phyloP scores from a whole-genome alignment of 2,888 invertebrate genomes.

The Ligdia adustata region DNA sequence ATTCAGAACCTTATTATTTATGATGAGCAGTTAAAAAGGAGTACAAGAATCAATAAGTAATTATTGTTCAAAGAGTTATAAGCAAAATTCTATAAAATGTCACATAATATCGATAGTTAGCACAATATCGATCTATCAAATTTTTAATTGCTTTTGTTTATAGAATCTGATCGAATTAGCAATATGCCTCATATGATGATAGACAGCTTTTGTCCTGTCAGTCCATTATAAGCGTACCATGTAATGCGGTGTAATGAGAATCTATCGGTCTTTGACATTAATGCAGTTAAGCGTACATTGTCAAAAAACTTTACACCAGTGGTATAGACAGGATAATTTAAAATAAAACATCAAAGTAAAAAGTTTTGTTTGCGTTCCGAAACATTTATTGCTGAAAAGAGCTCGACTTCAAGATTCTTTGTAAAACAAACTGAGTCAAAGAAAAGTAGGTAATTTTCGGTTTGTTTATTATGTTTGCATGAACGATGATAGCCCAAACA shows the following conservation, averaged over 20 bases:
- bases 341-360: too few relatives aligned
- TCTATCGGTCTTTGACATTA: constrained; percentile 1
- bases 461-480: constrained; percentile 17
- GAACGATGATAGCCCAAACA: constrained; percentile 21
- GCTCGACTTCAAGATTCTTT: too few relatives aligned
- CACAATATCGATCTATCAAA: constrained; percentile 14
- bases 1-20: too few relatives aligned
- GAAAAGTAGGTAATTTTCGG: constrained; percentile 14
- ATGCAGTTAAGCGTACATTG: too few relatives aligned
- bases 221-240: constrained; percentile 5
- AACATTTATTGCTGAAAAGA: too few relatives aligned
- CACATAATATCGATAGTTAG: not conserved
- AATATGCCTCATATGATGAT: constrained; percentile 5
- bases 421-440: not conserved
- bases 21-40: too few relatives aligned
- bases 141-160: constrained; percentile 21
- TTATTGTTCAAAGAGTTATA: too few relatives aligned
- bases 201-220: constrained; percentile 15
- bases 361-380: too few relatives aligned
- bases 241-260: constrained; percentile 23
- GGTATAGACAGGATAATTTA: too few relatives aligned
- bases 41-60: too few relatives aligned
- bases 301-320: too few relatives aligned
- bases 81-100: too few relatives aligned
- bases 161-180: constrained; percentile 10